phyloP scores from a whole-genome alignment of 2,797 vertebrate genomes.

The Heteromormyrus szaboi region DNA sequence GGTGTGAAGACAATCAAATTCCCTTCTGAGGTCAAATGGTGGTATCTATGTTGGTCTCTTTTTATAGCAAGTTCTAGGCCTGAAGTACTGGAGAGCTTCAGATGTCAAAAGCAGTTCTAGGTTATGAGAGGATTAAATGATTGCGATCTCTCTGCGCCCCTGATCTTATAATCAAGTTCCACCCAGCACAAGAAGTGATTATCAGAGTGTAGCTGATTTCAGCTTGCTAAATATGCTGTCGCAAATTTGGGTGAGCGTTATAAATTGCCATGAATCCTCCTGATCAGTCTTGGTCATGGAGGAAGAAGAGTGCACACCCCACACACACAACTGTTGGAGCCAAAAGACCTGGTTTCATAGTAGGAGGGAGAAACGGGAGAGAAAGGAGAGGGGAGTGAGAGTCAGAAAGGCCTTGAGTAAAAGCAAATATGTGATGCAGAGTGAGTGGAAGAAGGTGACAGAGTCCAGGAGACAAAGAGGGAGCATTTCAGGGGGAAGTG shows the following conservation, averaged over 20 bases:
- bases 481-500: not conserved
- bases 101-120: conserved; percentile 57
- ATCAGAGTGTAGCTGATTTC: conserved; percentile 57
- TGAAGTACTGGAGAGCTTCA: conserved; percentile 22
- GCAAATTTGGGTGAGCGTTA: conserved; percentile 12
- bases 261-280: not conserved
- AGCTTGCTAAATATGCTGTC: conserved; percentile 33
- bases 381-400: not conserved
- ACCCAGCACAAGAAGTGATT: conserved; percentile 63
- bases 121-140: conserved; percentile 71
- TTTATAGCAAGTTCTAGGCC: conserved; percentile 21
- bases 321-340: not conserved
- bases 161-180: conserved; percentile 73
- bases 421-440: not conserved
- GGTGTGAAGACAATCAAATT: conserved; percentile 7
- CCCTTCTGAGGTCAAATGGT: conserved; percentile 24
- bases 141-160: conserved; percentile 63
- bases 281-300: not conserved
- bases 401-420: not conserved
- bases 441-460: not conserved
- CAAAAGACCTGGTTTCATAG: not conserved
- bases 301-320: not conserved
- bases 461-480: not conserved
- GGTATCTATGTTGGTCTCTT: conserved; percentile 5
- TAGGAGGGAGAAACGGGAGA: not conserved